Evolutionary conservation across 1,140 invertebrate genomes (phyloP), one percentile per base, ranked within the genome.

Genomic region (Ceratosolen fusciceps): DNA sequence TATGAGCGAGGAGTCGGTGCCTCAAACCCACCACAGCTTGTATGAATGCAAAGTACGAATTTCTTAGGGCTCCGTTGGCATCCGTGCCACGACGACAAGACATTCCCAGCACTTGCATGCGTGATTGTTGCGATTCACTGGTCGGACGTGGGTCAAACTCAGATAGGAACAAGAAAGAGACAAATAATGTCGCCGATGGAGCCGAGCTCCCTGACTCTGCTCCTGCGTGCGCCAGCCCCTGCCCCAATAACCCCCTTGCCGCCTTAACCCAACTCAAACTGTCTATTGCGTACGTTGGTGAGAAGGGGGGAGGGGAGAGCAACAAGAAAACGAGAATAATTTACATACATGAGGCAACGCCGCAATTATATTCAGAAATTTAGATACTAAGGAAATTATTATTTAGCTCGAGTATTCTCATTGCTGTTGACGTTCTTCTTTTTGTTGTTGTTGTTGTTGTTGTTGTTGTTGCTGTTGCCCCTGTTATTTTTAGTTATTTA

Each of bases 71-170:
- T 39, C 0, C 10, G 24, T 43, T n/a, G 7, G 7, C 34, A 26
- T 24, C 21, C 34, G 1, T 34, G 3, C 19, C n/a, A 5, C 12
- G 16, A 8, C 26, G 12, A n/a, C n/a, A 5, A 14, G 14, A 52
- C 29, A 54, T 58, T 49, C 31, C 34, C 5, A 70, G 14, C n/a
- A 19, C 10, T 68, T 24, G 19, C 37, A n/a, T 43, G 26, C 14
- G 14, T 58, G 19, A 21, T 60, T 24, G 47, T 49, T 75, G 29
- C 29, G 73, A 75, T 75, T 49, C 43, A 75, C 43, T 39, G 65
- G 26, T 29, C 14, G 39, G 19, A 21, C 58, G 58, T 75, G 73
- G 29, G 26, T 49, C 73, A n/a, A 62, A 62, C 2, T 62, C 31
- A 19, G 54, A 56, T 56, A 62, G 14, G 34, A 62, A n/a, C n/a